Evolutionary conservation across 2,113 vertebrate species (phyloP), one percentile per base, ranked within the genome.

Genomic region (Butastur rufipennis): DNA sequence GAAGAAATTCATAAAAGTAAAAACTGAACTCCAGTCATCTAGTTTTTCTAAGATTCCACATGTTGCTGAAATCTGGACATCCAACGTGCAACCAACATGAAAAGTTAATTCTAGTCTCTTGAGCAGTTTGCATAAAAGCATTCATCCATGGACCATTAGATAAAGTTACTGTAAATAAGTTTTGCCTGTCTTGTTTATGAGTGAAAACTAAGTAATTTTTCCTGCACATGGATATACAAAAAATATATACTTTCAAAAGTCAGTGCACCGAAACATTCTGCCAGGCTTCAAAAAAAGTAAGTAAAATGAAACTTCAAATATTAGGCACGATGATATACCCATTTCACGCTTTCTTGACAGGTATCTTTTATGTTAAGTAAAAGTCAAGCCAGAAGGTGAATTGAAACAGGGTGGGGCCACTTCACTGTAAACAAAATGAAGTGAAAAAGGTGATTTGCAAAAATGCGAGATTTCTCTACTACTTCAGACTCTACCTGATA

Each of bases 61-160:
- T 95, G 97, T 97, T 98, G 95, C 96, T 86, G 68, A 50, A 94
- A 88, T 83, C 86, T 93, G 91, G 96, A 97, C 97, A 98, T 97
- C 97, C 97, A 98, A 97, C 98, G 98, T 97, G 98, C 98, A 98
- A 90, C 96, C 97, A 98, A 97, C 26, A 90, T 98, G 98, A 98
- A 98, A 98, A 98, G 97, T 96, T 98, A 98, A 98, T 98, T 98
- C 97, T 97, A 97, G 96, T 97, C 96, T 97, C 95, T 90, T 47
- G 48, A 96, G 91, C 96, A 86, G 95, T 98, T 98, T 98, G 98
- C 98, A 98, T 98, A 98, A 98, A 98, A 98, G 97, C 98, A 97
- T 97, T 98, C 98, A 98, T 95, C 97, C 96, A 98, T 96, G 90
- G 98, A 88, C 98, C 98, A 98, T 98, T 98, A 98, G 98, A 97